Base-by-base conservation (phyloP, 2,113 vertebrate genomes). In the Periophthalmus modestus region DNA sequence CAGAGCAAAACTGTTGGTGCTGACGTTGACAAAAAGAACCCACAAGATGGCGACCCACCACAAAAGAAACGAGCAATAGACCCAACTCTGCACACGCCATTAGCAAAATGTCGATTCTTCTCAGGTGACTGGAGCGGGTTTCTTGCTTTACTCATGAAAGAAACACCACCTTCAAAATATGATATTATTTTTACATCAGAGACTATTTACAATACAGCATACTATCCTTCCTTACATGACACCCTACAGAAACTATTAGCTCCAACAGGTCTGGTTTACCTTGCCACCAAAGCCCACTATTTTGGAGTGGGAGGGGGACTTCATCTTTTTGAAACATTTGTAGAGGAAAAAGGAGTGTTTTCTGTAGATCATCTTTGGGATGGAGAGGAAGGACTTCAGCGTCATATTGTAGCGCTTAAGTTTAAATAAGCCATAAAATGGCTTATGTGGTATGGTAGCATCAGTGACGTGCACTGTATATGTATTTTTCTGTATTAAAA, bases 301-400 rank as follows among this genome's bases (percentile, higher is more conserved):
- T 99, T 99, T 92, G 97, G 97, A 33, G 96, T 97, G 2, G 97
- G 97, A 0, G 97, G 97, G 18, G 97, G 97, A 1, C 74, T 95
- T 47, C 89, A 93, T 83, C 92, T 97, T 73, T 99, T 98, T 86
- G 90, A 96, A 88, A 91, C 89, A 14, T 97, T 96, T 77, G 79
- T 95, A 75, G 91, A 94, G 66, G 82, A 95, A 72, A 95, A 69
- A 73, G 91, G 93, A 0, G 16, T 96, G 50, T 98, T 98, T 85
- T 89, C 81, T 58, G 78, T 88, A 68, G 91, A 81, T 69, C 87
- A 73, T 15, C 82, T 96, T 23, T 94, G 95, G 92, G 88, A 92
- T 72, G 89, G 93, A 3, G 89, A 97, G 52, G 87, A 96, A 75
- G 96, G 97, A 24, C 94, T 99, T 21, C 94, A 96, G 77, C 94